Base-by-base conservation (phyloP, 2,888 invertebrate genomes). In the Sialis fuliginosa region DNA sequence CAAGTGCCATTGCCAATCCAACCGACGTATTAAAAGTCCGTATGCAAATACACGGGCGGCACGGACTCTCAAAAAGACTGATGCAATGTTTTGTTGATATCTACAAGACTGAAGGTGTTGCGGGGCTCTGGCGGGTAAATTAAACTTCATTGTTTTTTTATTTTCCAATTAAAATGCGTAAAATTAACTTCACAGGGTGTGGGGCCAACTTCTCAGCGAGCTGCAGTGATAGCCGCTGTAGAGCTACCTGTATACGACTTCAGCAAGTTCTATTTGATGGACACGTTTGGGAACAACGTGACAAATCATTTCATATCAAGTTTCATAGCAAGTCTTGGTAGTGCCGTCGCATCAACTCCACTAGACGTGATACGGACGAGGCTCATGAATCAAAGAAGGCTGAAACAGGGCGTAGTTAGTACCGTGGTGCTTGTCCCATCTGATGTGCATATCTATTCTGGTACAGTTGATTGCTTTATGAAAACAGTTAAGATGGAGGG, bases 11-110 rank as follows among this genome's bases (percentile, higher is more conserved):
- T 56, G 93, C 93, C 46, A 95, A 92, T 69, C 93, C 93, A 9
- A 95, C 93, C 0, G 95, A 95, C 69, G 92, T 95, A 42, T 74
- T 95, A 33, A 95, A 95, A 75, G 93, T 93, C 52, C 78, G 93
- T 50, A 89, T 95, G 89, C 93, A 93, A 74, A 81, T 86, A 9
- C 62, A 60, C 50, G 79, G 78, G n/a, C 22, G 22, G 2, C 70
- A 72, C 55, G 68, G 73, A 6, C 58, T 58, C 42, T 62, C 61
- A 53, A 62, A 65, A 42, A 70, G 75, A 33, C 68, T 95, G 53
- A 67, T 82, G 39, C 72, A 78, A n/a, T 86, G 88, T 56, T 88
- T 93, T 64, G 67, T 71, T 49, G 83, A 85, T 57, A 86, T 93
- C 49, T 88, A 89, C 64, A 72, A 70, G 50, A 70, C 78, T 55